Conservation (phyloP, 1,140 invertebrate species). For the Drosophila kikkawai region DNA sequence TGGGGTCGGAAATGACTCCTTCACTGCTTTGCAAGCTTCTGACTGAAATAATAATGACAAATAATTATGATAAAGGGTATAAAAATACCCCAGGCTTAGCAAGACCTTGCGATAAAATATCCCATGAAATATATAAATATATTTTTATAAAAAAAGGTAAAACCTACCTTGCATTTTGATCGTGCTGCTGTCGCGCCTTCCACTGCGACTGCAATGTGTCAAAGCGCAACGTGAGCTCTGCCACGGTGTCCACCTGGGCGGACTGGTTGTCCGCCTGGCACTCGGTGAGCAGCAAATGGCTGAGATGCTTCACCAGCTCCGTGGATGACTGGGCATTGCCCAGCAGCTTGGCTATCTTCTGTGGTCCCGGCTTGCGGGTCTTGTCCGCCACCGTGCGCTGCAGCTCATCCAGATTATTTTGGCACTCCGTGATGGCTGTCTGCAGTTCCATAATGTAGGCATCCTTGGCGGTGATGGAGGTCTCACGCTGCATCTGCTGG, state of each 20-base stretch:
- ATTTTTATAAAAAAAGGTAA: too few relatives aligned
- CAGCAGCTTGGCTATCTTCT: slow-evolving; percentile 88
- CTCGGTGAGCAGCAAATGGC: slow-evolving; percentile 90
- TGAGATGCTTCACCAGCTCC: slow-evolving; percentile 92
- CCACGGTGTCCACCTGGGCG: slow-evolving; percentile 89
- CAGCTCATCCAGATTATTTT: slow-evolving; percentile 86
- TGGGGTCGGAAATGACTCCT: too few relatives aligned
- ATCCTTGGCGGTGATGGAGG: slow-evolving; percentile 91
- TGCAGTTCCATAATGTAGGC: slow-evolving; percentile 91
- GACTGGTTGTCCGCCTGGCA: slow-evolving; percentile 89
- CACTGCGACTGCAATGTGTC: slow-evolving; percentile 89
- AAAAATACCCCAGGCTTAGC: slow-evolving; percentile 11
- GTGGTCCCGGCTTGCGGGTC: slow-evolving; percentile 86
- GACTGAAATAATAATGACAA: too few relatives aligned
- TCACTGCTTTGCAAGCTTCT: too few relatives aligned
- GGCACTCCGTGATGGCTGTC: slow-evolving; percentile 88
- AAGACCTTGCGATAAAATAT: neutral
- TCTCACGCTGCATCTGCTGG: slow-evolving; percentile 85
- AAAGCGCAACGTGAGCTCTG: slow-evolving; percentile 88
- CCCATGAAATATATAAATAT: neutral
- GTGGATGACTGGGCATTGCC: slow-evolving; percentile 90
- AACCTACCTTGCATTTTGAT: slow-evolving; percentile 81
- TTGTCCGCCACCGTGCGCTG: slow-evolving; percentile 86
- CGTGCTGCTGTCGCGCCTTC: slow-evolving; percentile 87
- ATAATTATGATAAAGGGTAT: too few relatives aligned